phyloP scores from a whole-genome alignment of 2,888 invertebrate genomes.

The Andrena camellia region DNA sequence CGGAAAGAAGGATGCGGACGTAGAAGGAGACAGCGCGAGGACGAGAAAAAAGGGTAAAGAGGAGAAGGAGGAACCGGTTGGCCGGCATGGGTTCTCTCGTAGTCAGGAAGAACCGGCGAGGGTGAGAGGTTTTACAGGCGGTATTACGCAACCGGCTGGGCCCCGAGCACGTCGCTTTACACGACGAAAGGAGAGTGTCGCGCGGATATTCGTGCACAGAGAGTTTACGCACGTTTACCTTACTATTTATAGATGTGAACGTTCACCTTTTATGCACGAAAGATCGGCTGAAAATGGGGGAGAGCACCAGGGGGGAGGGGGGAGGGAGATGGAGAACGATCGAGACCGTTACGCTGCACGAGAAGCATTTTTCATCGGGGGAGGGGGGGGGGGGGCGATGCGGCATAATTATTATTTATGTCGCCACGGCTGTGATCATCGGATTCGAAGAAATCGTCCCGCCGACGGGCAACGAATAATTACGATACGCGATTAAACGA shows the following conservation, averaged over 20 bases:
- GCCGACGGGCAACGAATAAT: slow-evolving; percentile 12
- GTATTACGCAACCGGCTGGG: slow-evolving; percentile 64
- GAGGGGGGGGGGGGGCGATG: neutral
- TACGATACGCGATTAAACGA: neutral
- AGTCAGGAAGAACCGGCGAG: slow-evolving; percentile 70
- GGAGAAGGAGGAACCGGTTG: slow-evolving; percentile 69
- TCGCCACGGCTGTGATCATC: slow-evolving; percentile 11
- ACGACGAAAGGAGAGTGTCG: slow-evolving; percentile 62
- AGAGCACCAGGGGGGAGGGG: neutral
- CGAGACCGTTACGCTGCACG: slow-evolving; percentile 2
- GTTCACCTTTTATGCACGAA: slow-evolving; percentile 51
- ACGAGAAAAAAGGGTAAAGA: slow-evolving; percentile 34
- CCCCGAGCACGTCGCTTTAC: slow-evolving; percentile 55
- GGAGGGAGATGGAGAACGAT: neutral
- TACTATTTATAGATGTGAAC: slow-evolving; percentile 65
- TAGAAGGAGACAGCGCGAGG: slow-evolving; percentile 26
- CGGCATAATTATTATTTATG: slow-evolving; percentile 51
- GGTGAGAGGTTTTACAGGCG: slow-evolving; percentile 66
- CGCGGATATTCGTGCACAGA: slow-evolving; percentile 55
- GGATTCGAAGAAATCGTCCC: slow-evolving; percentile 36
- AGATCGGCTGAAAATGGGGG: neutral
- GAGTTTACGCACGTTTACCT: slow-evolving; percentile 60
- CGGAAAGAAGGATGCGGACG: slow-evolving; percentile 44
- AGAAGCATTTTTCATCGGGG: slow-evolving; percentile 20
- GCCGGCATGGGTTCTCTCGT: slow-evolving; percentile 55